phyloP scores from a whole-genome alignment of 2,113 vertebrate species.

The Raja brachyura region DNA sequence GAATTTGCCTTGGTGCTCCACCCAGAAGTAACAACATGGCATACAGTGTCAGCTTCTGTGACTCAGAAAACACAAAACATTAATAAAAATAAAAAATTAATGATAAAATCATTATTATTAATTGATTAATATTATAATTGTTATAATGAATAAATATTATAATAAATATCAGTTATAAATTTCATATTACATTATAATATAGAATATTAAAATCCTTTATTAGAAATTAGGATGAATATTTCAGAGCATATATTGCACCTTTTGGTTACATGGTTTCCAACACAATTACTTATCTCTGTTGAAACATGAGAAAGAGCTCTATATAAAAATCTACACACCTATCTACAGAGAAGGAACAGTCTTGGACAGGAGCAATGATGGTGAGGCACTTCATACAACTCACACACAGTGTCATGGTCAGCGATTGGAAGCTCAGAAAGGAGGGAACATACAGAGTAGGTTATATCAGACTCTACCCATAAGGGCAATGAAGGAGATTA shows the following conservation, averaged over 20 bases:
- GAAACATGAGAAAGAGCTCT: neutral
- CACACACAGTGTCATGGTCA: neutral
- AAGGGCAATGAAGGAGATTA: neutral
- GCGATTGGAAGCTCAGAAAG: neutral
- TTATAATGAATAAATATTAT: no score
- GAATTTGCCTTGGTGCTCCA: no score
- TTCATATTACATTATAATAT: no score
- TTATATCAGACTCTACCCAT: neutral
- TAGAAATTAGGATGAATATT: neutral
- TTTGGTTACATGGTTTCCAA: neutral
- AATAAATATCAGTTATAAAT: no score
- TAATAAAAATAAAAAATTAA: no score
- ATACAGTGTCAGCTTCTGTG: no score
- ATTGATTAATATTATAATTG: no score
- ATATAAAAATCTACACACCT: neutral
- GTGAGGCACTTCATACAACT: neutral
- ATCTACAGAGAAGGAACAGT: neutral
- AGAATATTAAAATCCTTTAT: neutral
- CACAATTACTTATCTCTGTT: neutral
- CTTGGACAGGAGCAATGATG: neutral
- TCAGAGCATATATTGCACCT: neutral
- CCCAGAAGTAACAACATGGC: no score
- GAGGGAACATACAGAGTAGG: neutral
- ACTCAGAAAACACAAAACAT: no score
- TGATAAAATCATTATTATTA: no score